Evolutionary conservation across 2,797 vertebrate species (phyloP).

Genomic region (Ispidina picta): DNA sequence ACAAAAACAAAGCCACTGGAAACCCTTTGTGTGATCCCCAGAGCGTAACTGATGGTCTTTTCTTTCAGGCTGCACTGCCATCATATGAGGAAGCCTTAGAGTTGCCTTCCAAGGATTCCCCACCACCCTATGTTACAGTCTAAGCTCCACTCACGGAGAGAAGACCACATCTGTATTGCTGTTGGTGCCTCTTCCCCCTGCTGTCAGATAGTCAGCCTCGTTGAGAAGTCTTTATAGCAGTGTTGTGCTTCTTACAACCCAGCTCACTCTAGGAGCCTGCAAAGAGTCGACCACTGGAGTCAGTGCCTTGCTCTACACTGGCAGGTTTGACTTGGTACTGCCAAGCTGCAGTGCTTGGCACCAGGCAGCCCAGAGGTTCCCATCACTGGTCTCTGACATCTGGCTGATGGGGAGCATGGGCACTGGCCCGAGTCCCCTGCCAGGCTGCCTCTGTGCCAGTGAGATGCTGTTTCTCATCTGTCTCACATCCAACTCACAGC

Average conservation of each 20-base stretch:
- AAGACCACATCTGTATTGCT: neutral
- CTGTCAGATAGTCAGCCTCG: neutral
- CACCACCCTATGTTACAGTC: slow-evolving; percentile 70
- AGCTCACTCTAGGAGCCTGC: neutral
- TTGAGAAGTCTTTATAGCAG: neutral
- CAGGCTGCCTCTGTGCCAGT: neutral
- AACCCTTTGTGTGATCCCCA: neutral
- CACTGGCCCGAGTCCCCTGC: neutral
- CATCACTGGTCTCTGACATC: neutral
- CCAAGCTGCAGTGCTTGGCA: neutral
- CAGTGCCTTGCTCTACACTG: neutral
- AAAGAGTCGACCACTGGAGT: neutral
- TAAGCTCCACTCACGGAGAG: slow-evolving; percentile 26
- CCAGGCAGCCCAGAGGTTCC: neutral
- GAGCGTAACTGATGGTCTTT: neutral
- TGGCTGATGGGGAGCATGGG: neutral
- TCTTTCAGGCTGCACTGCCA: slow-evolving; percentile 75
- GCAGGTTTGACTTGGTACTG: neutral
- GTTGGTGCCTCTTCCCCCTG: slow-evolving; percentile 5
- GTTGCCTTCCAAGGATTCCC: slow-evolving; percentile 68
- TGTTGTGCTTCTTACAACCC: neutral
- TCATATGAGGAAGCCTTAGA: slow-evolving; percentile 82
- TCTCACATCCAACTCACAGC: neutral
- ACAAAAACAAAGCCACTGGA: neutral
- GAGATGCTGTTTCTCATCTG: neutral